Evolutionary conservation across 2,113 vertebrate species (phyloP), one percentile per base, ranked within the genome.

Genomic region (Pipa parva): DNA sequence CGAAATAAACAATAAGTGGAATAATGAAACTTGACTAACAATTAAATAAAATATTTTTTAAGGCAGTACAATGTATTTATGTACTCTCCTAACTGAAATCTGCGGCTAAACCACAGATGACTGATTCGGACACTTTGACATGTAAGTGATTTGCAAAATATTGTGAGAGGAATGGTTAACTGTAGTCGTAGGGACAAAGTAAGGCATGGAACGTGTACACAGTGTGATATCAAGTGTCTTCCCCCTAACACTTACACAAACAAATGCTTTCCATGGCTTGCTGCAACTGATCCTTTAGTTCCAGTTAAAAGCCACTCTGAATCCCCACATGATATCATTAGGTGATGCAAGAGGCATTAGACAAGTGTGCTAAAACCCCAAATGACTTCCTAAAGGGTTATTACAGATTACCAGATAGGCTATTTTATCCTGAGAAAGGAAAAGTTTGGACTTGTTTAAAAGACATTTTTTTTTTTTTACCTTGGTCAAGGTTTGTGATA

Each of bases 131-230:
- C 71, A 59, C 20, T 20, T 24, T 63, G 50, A 48, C 24, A 59
- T 57, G 28, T 63, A 68, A 57, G 51, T 68, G 59, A 73, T 33
- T 52, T 39, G 60, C 46, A 51, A 72, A 72, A 63, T 71, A 63
- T 37, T 71, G 52, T 63, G 52, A 72, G 8, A 33, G 17, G 55
- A 50, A 24, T 31, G 37, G 27, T 39, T 50, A 67, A 48, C 39
- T 61, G 7, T 10, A 51, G 51, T 12, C 22, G 18, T 42, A 33
- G 22, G 49, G 29, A 31, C 25, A 29, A 10, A 28, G 31, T 51
- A n/a, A 31, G 52, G 54, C 27, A 70, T 45, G 26, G n/a, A 29
- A 36, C 55, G 45, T 59, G 29, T 59, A 63, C 25, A 59, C 24
- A 51, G 49, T 57, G 29, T 22, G n/a, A 39, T 48, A 72, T 59